A percentile compares a stretch with the other conserved stretches of the same genome.
Conservation (phyloP, 2,113 vertebrate genomes). For the Rhombomys opimus region DNA sequence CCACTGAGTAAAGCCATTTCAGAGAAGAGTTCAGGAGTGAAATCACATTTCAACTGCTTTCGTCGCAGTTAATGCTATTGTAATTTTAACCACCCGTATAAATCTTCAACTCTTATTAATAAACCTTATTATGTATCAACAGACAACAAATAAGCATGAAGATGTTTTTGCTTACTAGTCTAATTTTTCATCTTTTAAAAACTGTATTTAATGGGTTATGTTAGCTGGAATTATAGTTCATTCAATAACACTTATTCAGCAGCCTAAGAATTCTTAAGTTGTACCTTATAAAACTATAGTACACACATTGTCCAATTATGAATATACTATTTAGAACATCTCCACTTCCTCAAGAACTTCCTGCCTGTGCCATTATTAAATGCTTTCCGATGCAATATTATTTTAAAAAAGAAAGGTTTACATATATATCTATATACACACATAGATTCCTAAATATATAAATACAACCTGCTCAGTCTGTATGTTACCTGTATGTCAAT, state of each 20-base stretch:
- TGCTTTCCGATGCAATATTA: neutral
- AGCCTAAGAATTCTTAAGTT: neutral
- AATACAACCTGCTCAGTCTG: neutral
- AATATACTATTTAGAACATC: constrained; percentile 24
- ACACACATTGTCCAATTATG: neutral
- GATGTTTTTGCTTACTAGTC: neutral
- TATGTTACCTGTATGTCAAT: neutral
- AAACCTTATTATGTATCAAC: neutral
- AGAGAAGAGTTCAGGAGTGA: neutral
- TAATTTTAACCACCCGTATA: neutral
- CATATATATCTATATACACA: neutral
- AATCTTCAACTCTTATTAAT: constrained; percentile 15
- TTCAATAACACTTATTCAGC: neutral
- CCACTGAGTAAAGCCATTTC: constrained; percentile 53
- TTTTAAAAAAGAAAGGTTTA: neutral
- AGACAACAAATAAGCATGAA: neutral
- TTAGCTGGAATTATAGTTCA: neutral
- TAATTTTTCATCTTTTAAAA: neutral
- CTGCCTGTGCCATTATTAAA: neutral
- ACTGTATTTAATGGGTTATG: neutral
- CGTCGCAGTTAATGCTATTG: neutral
- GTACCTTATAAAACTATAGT: neutral
- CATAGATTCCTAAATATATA: neutral
- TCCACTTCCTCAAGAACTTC: neutral
- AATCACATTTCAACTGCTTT: neutral